These are phyloP conservation scores for Drosophila teissieri DNA, from an alignment of 1,140 invertebrate genomes.

Conservation along the genomic window DNA sequence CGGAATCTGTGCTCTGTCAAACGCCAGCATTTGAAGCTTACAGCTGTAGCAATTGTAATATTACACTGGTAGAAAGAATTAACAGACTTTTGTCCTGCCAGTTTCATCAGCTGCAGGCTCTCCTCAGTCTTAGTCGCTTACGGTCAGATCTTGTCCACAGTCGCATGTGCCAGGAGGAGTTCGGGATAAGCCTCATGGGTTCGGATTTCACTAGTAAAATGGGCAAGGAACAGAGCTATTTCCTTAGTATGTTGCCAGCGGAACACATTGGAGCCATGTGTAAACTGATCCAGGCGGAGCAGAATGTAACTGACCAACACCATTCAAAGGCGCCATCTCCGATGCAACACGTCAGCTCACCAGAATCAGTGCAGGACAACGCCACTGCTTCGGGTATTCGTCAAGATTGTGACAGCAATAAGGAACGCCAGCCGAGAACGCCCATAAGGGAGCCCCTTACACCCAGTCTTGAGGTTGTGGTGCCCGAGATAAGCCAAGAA, in stretches of 20 bases:
- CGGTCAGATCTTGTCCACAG: constrained; percentile 59
- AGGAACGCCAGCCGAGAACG: background rate
- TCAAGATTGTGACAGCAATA: constrained; percentile 9
- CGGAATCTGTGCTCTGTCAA: constrained; percentile 51
- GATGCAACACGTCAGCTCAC: constrained; percentile 21
- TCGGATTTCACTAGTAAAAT: constrained; percentile 25
- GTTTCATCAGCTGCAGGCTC: constrained; percentile 54
- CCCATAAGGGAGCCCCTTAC: background rate
- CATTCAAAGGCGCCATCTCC: constrained; percentile 1
- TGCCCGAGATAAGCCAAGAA: constrained; percentile 35
- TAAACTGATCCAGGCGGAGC: constrained; percentile 55
- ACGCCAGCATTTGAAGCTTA: constrained; percentile 60
- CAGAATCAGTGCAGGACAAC: constrained; percentile 31
- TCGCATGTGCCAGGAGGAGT: constrained; percentile 62
- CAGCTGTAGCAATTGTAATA: constrained; percentile 65
- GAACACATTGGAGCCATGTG: constrained; percentile 91
- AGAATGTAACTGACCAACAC: constrained; percentile 9
- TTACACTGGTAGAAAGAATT: constrained; percentile 55
- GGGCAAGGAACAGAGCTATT: constrained; percentile 84
- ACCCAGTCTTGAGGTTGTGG: constrained; percentile 23
- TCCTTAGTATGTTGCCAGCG: constrained; percentile 87
- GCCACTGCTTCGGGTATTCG: constrained; percentile 26
- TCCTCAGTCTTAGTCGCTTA: constrained; percentile 58
- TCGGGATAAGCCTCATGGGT: constrained; percentile 35
- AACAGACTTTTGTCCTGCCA: constrained; percentile 74